Base-by-base conservation (phyloP, 2,888 invertebrate species). In the Caenorhabditis sulstoni region DNA sequence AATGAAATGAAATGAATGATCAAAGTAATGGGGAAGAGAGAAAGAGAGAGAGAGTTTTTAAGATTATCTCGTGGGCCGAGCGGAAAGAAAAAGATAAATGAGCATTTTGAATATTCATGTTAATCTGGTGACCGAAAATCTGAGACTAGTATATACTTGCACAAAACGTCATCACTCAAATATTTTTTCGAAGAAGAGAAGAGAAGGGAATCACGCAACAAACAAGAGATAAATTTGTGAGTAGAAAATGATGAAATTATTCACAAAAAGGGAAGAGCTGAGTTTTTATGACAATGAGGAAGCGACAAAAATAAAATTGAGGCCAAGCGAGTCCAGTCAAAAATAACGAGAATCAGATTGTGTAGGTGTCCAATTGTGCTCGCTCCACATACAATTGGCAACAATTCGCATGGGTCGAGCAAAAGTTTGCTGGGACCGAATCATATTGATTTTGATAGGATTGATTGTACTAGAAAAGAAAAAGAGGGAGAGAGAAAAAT, bases 61-160 rank as follows among this genome's bases (percentile, higher is more conserved):
- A n/a, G n/a, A n/a, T n/a, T n/a, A n/a, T n/a, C n/a, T n/a, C n/a
- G 18, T 5, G 37, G 35, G 41, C 12, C 14, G n/a, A n/a, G 29
- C 14, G 20, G 14, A 5, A 41, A 7, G n/a, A 18, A 53, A 50
- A 44, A 23, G 29, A 52, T 29, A 41, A 45, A 45, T 61, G 68
- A 68, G 58, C 58, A 58, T 68, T 59, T 39, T 61, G 59, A 68
- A 59, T 59, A 68, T 68, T 68, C 59, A 68, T 68, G 52, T 52
- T 68, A 68, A 61, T 68, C 68, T 58, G 18, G 35, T 59, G 59
- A 68, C 41, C 68, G 59, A 8, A 68, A 20, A 59, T 29, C 59
- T 18, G 7, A 49, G 22, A 49, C 16, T 39, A 52, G 44, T 18
- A 44, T 39, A 41, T 41, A n/a, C n/a, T 3, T 11, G 41, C 3